A percentile compares a stretch with the other conserved stretches of the same genome.
Conservation (phyloP, 2,888 invertebrate genomes). For the Brachypalpus laphriformis region DNA sequence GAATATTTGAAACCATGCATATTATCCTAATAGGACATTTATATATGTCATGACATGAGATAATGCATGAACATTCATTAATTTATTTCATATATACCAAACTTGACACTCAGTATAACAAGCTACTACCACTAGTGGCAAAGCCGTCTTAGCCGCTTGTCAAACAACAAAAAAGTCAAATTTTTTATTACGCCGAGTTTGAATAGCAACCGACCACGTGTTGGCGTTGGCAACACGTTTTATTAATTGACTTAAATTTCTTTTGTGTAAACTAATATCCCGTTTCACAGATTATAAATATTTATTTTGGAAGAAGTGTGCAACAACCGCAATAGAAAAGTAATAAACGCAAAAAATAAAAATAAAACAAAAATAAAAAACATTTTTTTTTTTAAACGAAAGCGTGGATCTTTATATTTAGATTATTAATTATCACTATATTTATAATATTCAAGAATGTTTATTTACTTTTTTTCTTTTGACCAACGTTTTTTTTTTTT, state of each 20-base stretch:
- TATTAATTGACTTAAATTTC: conserved; percentile 52
- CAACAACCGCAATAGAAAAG: conserved; percentile 3
- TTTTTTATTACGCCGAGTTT: conserved; percentile 23
- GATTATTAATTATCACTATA: conserved; percentile 16
- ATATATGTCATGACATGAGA: conserved; percentile 34
- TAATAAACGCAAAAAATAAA: neutral
- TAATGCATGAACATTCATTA: conserved; percentile 18
- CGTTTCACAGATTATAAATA: conserved; percentile 49
- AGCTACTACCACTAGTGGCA: neutral
- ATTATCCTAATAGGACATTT: conserved; percentile 4
- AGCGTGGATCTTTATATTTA: conserved; percentile 21
- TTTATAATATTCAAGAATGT: neutral
- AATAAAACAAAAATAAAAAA: conserved; percentile 2
- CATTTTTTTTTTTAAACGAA: neutral
- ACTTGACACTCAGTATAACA: neutral
- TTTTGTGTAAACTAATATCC: conserved; percentile 37
- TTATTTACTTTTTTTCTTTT: neutral
- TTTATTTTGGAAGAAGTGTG: conserved; percentile 40
- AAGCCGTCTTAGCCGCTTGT: neutral
- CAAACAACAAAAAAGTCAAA: neutral
- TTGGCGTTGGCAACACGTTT: conserved; percentile 39
- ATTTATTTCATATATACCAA: conserved; percentile 11
- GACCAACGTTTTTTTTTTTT: neutral
- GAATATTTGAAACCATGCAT: neutral
- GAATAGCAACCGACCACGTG: conserved; percentile 47